Evolutionary conservation across 2,797 vertebrate genomes (phyloP), one percentile per base, ranked within the genome.

Genomic region (Crotalus adamanteus): DNA sequence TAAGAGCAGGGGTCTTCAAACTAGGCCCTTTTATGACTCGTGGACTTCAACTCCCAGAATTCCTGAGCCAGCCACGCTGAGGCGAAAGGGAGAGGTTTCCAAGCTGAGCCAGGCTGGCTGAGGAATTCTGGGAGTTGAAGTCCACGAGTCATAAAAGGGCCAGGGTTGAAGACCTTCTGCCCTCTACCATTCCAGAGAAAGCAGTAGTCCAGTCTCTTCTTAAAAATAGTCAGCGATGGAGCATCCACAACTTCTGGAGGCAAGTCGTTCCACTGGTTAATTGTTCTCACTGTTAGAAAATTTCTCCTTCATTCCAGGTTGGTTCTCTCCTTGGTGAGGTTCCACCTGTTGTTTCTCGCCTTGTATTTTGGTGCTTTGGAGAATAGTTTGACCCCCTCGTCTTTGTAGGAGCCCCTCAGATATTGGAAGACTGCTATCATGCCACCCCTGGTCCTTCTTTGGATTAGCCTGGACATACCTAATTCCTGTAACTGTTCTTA

Each of bases 341-440:
- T 65, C 13, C 4, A 14, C 0, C 1, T 0, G 3, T 31, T 65
- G 4, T 0, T 65, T 65, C 13, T 65, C 0, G 13, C 6, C 28
- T 0, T 65, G 13, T 1, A 1, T 14, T 65, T 0, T 0, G 2
- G 28, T 1, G 4, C 4, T n/a, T 31, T 16, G 63, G 1, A 65
- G 13, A 6, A 1, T 16, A 65, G 11, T 2, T 2, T 65, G 11
- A 65, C 2, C 0, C 4, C 13, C 1, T 65, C 28, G 0, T n/a
- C 4, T 65, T 31, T 65, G 0, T 2, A 3, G 0, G 11, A 65
- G 14, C 28, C 63, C 63, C 13, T n/a, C 0, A 65, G 0, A 65
- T 65, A 65, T 14, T n/a, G 2, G 2, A 65, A 65, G 0, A 16
- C 28, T 16, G 28, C 63, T 63, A 6, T n/a, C 26, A 2, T 14